Percentiles rank a stretch among this genome's conserved stretches.
Evolutionary conservation across 1,140 invertebrate genomes (phyloP).

Genomic region (Tetragonula clypearis): DNA sequence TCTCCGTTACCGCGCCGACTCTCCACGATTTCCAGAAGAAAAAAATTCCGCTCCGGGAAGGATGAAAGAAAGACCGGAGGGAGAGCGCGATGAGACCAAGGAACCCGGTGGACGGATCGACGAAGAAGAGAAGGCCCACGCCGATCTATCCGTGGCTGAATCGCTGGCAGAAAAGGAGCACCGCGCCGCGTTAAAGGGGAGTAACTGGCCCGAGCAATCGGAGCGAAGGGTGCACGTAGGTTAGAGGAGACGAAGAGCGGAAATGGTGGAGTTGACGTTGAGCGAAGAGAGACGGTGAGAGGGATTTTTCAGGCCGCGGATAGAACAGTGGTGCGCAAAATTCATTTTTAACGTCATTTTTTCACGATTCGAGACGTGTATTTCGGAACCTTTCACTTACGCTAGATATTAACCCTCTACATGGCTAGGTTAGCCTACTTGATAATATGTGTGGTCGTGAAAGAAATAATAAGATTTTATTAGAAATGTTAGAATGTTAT

Average conservation of each 20-base stretch:
- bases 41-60: conserved; percentile 13
- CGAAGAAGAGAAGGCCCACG: conserved; percentile 9
- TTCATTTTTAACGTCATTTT: not conserved
- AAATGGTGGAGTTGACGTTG: not conserved
- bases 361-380: not conserved
- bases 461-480: too few relatives aligned
- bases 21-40: conserved; percentile 28
- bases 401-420: not conserved
- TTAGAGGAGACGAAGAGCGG: not conserved
- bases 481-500: too few relatives aligned
- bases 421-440: too few relatives aligned
- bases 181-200: conserved; percentile 60
- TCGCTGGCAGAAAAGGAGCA: conserved; percentile 51
- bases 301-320: not conserved
- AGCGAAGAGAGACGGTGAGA: conserved; percentile 17
- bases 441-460: too few relatives aligned
- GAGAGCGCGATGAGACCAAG: not conserved
- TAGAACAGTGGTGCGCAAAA: conserved; percentile 23
- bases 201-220: conserved; percentile 46
- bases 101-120: conserved; percentile 26
- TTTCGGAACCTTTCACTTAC: not conserved
- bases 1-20: conserved; percentile 39
- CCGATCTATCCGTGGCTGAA: conserved; percentile 62
- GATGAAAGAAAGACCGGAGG: not conserved
- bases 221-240: not conserved